Evolutionary conservation across 2,797 vertebrate genomes (phyloP).

Genomic region (Hapalemur alaotrensis): DNA sequence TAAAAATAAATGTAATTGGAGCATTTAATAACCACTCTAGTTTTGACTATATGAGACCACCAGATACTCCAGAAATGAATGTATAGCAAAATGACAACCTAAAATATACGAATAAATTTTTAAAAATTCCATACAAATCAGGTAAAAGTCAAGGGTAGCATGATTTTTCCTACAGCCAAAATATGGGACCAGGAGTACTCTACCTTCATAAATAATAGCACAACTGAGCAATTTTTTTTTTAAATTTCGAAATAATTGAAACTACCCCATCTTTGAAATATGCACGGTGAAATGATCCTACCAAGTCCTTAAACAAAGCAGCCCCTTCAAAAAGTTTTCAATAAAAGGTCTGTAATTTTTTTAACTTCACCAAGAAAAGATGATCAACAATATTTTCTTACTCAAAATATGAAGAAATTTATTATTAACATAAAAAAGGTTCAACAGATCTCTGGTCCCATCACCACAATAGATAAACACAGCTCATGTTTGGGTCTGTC

Average conservation of each 20-base stretch:
- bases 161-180: conserved; percentile 62
- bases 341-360: conserved; percentile 52
- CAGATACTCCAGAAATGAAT: conserved; percentile 56
- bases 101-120: conserved; percentile 69
- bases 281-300: conserved; percentile 49
- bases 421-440: conserved; percentile 68
- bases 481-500: not conserved
- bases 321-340: conserved; percentile 66
- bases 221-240: conserved; percentile 12
- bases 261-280: conserved; percentile 68
- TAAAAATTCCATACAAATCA: conserved; percentile 52
- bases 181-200: not conserved
- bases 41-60: conserved; percentile 63
- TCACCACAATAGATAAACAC: conserved; percentile 64
- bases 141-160: conserved; percentile 60
- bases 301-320: conserved; percentile 69
- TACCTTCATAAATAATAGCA: conserved; percentile 68
- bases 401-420: conserved; percentile 55
- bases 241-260: conserved; percentile 63
- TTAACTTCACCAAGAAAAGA: conserved; percentile 71
- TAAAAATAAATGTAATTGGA: conserved; percentile 65
- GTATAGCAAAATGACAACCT: conserved; percentile 58
- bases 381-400: conserved; percentile 72
- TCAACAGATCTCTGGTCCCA: conserved; percentile 72
- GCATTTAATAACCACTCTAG: conserved; percentile 64